Base-by-base conservation (phyloP, 2,113 vertebrate species). In the Pelodiscus sinensis region DNA sequence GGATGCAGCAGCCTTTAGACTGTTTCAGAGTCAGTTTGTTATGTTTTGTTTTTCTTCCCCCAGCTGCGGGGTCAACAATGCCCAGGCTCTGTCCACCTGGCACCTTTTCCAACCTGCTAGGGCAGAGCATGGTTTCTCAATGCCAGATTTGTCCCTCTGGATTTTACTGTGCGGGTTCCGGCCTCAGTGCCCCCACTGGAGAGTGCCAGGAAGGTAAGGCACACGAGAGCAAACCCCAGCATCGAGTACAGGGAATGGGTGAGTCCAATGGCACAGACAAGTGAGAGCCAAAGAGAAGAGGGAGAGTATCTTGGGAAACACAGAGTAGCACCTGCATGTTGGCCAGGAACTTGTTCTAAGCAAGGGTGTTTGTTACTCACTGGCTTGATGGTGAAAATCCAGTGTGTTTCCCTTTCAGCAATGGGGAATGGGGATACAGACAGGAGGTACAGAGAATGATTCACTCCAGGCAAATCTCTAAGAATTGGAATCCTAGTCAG, bases 131-230 rank as follows among this genome's bases (percentile, higher is more conserved):
- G 0, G 89, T 93, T 55, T 96, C 98, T 2, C 97, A 97, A 27
- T 99, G 99, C 97, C 98, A 97, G 84, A 84, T 94, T 21, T 99
- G 99, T 88, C 97, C 96, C 14, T 97, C 95, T 6, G 99, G 99
- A 50, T 98, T 98, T 96, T 99, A 98, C 86, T 99, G 99, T 4
- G 91, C 95, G 84, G 93, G 73, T 0, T 88, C 97, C 3, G 99
- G 99, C 29, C 98, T 99, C 52, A 97, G 58, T 56, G 90, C 96
- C 44, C 99, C 99, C 1, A 98, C 98, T 22, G 98, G 98, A 84
- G 97, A 97, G 88, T 99, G 99, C 94, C 95, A 97, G 83, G 96
- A 97, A 96, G 99, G 98, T 99, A 81, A 98, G 96, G 60, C 3
- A 0, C 2, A 51, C 22, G 14, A 5, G 0, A 31, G 15, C 35